Percentiles rank a stretch among this genome's conserved stretches.
Conservation (phyloP, 37 sponge, comb jelly and placozoan genomes). For the Oscarella lobularis region DNA sequence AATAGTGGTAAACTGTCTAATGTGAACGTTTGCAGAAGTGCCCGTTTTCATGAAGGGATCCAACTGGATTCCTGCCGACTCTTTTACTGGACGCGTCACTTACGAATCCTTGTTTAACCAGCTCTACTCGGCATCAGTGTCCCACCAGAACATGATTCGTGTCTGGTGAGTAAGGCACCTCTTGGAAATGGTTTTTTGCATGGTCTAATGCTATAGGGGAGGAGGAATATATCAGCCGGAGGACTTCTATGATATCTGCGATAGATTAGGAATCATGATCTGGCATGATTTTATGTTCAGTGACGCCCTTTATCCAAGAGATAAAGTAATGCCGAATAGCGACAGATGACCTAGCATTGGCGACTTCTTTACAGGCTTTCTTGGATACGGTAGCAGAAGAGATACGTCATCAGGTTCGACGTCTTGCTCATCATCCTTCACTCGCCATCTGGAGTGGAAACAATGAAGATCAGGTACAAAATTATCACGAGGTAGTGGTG, state of each 20-base stretch:
- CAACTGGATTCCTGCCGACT: conserved; percentile 86
- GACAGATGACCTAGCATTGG: no score
- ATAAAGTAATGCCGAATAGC: conserved; percentile 46
- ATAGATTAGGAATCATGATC: conserved; percentile 86
- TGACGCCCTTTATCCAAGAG: conserved; percentile 80
- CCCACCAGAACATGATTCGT: conserved; percentile 85
- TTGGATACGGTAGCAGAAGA: conserved; percentile 64
- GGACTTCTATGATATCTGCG: conserved; percentile 88
- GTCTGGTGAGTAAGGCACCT: conserved; percentile 75
- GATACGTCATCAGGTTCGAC: conserved; percentile 46
- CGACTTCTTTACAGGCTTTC: conserved; percentile 52
- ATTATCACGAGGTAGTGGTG: no score
- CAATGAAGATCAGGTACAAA: conserved; percentile 94
- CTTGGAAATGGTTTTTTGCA: no score
- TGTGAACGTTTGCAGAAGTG: no score
- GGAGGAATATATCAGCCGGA: conserved; percentile 90
- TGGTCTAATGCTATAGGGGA: conserved; percentile 58
- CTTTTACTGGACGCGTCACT: conserved; percentile 62
- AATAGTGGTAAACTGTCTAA: no score
- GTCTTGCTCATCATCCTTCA: conserved; percentile 68
- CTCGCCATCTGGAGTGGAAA: conserved; percentile 96
- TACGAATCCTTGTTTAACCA: conserved; percentile 18
- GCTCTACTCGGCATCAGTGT: conserved; percentile 39
- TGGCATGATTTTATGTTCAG: conserved; percentile 99
- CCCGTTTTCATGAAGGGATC: conserved; percentile 80